Conservation (phyloP, 2,888 invertebrate species). For the Perdita meconis region DNA sequence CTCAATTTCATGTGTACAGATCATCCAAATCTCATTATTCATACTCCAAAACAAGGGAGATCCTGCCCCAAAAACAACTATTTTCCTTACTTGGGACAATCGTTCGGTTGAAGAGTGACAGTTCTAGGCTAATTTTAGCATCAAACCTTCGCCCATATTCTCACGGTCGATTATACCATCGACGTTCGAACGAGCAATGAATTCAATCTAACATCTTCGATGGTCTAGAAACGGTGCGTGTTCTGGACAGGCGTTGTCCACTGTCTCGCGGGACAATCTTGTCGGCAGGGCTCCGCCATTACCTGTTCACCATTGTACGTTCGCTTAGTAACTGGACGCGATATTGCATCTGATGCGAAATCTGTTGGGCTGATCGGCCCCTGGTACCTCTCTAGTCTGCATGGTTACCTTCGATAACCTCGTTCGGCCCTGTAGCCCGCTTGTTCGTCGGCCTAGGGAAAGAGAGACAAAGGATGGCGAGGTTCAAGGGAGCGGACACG, state of each 20-base stretch:
- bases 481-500: constrained; percentile 45
- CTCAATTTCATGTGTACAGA: not conserved
- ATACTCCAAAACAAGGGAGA: too few relatives aligned
- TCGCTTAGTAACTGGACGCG: constrained; percentile 66
- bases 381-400: constrained; percentile 58
- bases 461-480: constrained; percentile 62
- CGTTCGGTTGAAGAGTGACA: not conserved
- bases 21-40: too few relatives aligned
- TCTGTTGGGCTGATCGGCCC: constrained; percentile 68
- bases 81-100: not conserved
- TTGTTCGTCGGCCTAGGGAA: constrained; percentile 45
- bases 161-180: constrained; percentile 43
- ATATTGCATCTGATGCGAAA: constrained; percentile 79
- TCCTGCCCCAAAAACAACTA: not conserved
- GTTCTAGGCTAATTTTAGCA: constrained; percentile 20
- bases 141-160: not conserved
- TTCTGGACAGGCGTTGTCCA: constrained; percentile 66
- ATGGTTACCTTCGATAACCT: constrained; percentile 78
- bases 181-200: constrained; percentile 49
- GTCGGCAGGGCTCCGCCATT: constrained; percentile 66
- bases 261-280: constrained; percentile 68
- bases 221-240: constrained; percentile 59
- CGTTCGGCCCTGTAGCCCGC: constrained; percentile 44
- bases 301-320: constrained; percentile 72
- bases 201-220: constrained; percentile 60